Evolutionary conservation across 2,113 vertebrate genomes (phyloP), one percentile per base, ranked within the genome.

Genomic region (Aphelocoma coerulescens): DNA sequence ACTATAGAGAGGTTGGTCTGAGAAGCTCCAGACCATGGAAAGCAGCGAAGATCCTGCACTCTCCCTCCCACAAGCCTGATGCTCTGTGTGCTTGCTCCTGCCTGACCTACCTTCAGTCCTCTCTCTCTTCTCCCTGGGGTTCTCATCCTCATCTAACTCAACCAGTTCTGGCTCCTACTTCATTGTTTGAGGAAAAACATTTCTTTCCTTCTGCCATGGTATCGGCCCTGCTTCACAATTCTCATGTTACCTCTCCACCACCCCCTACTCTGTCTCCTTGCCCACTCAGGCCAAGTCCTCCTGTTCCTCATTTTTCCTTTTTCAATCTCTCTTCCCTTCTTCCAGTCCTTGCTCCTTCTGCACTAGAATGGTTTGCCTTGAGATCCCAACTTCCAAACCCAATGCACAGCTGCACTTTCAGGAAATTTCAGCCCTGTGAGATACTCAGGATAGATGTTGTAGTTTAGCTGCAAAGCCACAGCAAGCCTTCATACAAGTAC

Each of bases 71-170:
- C 37, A 46, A 62, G 35, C 17, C 41, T 37, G n/a, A 44, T 27
- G 33, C 32, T 39, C 74, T 26, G 28, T 0, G 0, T 2, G 2
- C 16, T 63, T 1, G 6, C 17, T 88, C 26, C 54, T 51, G 55
- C 33, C 33, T 51, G 37, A 88, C 23, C 54, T 41, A 28, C 16
- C 69, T 82, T 85, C 8, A 13, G n/a, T 41, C 16, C 49, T 39
- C 41, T 62, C 24, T 66, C 32, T 41, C 28, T 76, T 55, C 11
- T 37, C 41, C 12, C 49, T 6, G 7, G 37, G 19, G 9, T 81
- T 44, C 24, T 82, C 61, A 62, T 17, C 51, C 23, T 69, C 22
- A 1, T 19, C 58, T 72, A 28, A 37, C 16, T 41, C 39, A 73
- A 30, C 8, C 30, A 63, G 23, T 21, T 35, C 41, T 62, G 52